These are phyloP conservation scores for Syngnathus scovelli DNA, from an alignment of 2,113 vertebrate genomes.

Conservation along the genomic window DNA sequence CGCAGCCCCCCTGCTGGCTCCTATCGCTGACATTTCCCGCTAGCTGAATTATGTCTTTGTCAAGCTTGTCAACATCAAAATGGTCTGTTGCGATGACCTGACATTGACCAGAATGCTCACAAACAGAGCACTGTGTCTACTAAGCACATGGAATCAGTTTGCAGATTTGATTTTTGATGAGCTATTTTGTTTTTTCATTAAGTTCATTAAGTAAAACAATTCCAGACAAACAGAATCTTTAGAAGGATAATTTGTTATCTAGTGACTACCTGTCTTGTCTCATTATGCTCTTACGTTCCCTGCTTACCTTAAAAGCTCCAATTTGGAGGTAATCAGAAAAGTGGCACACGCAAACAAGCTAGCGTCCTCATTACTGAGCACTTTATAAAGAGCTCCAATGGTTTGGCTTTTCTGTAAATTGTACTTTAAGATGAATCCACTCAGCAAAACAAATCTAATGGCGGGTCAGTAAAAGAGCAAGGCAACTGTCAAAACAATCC, in stretches of 20 bases:
- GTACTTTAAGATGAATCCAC: background rate
- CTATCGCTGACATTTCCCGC: slow-evolving; percentile 20
- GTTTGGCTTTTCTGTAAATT: background rate
- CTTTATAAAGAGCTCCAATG: background rate
- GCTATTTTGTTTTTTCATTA: background rate
- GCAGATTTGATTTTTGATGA: background rate
- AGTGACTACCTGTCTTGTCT: background rate
- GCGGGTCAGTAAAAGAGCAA: background rate
- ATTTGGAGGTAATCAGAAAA: slow-evolving; percentile 6
- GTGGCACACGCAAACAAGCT: background rate
- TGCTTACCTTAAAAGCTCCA: background rate
- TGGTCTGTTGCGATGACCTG: slow-evolving; percentile 14
- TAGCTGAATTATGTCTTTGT: slow-evolving; percentile 33
- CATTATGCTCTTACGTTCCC: background rate
- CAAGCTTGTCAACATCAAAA: slow-evolving; percentile 37
- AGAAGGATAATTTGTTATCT: background rate
- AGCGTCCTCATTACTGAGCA: background rate
- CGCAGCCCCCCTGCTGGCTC: slow-evolving; percentile 20
- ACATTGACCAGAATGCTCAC: slow-evolving; percentile 5
- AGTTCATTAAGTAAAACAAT: background rate
- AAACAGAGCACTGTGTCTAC: background rate
- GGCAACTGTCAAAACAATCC: background rate
- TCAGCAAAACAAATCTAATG: background rate
- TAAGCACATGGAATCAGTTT: background rate
- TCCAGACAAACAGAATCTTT: background rate